Evolutionary conservation across 2,797 vertebrate genomes (phyloP).

Genomic region (Amphiprion clarkii): DNA sequence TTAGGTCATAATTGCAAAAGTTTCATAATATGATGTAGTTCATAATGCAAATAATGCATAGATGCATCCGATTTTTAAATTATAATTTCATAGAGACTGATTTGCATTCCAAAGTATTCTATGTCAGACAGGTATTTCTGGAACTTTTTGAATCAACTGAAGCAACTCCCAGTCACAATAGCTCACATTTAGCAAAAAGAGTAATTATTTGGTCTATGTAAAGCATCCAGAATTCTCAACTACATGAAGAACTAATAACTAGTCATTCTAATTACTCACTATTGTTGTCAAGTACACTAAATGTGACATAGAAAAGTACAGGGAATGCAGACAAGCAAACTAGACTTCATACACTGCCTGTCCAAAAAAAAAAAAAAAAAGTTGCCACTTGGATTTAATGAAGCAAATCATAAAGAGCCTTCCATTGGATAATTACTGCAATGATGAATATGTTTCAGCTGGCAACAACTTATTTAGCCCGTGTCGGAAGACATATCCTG

Average conservation of each 20-base stretch:
- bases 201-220: slow-evolving; percentile 8
- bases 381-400: too few species aligned
- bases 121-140: slow-evolving; percentile 21
- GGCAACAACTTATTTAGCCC: too few species aligned
- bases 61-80: slow-evolving; percentile 12
- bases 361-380: too few species aligned
- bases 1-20: neutral
- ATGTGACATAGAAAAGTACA: slow-evolving; percentile 13
- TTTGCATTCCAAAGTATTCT: slow-evolving; percentile 3
- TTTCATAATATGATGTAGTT: neutral
- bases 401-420: too few species aligned
- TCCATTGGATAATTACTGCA: too few species aligned
- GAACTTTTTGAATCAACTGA: neutral
- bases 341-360: neutral
- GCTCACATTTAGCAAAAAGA: slow-evolving; percentile 20
- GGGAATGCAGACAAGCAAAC: slow-evolving; percentile 20
- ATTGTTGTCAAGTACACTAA: slow-evolving; percentile 18
- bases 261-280: slow-evolving; percentile 24
- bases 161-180: neutral
- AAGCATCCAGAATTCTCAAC: slow-evolving; percentile 10
- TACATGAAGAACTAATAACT: slow-evolving; percentile 15
- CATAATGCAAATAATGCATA: slow-evolving; percentile 6
- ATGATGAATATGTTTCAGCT: too few species aligned
- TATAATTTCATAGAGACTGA: neutral
- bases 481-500: too few species aligned